Conservation (phyloP, 2,888 invertebrate genomes). For the Molanna angustata region DNA sequence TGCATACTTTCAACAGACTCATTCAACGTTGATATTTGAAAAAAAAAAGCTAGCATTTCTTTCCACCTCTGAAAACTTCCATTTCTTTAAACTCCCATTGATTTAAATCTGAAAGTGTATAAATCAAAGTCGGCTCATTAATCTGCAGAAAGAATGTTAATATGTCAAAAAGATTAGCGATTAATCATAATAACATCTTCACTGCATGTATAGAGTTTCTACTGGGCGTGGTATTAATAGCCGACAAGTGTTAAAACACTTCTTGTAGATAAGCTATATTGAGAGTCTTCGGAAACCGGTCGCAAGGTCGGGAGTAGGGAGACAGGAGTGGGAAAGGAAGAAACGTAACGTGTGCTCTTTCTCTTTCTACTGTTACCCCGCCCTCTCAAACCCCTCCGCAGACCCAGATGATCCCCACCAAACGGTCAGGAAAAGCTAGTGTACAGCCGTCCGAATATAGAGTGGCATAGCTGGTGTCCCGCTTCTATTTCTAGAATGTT, state of each 20-base stretch:
- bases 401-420: background rate
- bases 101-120: no score
- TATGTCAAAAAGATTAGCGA: constrained; percentile 11
- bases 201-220: constrained; percentile 14
- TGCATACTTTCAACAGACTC: no score
- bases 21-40: no score
- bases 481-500: constrained; percentile 23
- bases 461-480: constrained; percentile 20
- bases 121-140: no score
- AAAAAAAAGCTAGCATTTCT: no score
- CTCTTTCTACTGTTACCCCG: constrained; percentile 10
- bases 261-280: constrained; percentile 13
- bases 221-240: constrained; percentile 13
- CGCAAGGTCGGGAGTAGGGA: constrained; percentile 22
- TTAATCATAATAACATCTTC: constrained; percentile 14
- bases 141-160: no score
- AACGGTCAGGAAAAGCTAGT: background rate
- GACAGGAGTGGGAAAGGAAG: constrained; percentile 5
- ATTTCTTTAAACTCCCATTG: no score
- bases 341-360: constrained; percentile 13
- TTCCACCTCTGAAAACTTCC: no score
- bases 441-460: constrained; percentile 21
- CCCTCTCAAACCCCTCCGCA: background rate
- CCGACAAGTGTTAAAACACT: constrained; percentile 3
- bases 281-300: constrained; percentile 13